These are phyloP conservation scores for Xiphophorus maculatus DNA, from an alignment of 2,113 vertebrate species.

Conservation along the genomic window DNA sequence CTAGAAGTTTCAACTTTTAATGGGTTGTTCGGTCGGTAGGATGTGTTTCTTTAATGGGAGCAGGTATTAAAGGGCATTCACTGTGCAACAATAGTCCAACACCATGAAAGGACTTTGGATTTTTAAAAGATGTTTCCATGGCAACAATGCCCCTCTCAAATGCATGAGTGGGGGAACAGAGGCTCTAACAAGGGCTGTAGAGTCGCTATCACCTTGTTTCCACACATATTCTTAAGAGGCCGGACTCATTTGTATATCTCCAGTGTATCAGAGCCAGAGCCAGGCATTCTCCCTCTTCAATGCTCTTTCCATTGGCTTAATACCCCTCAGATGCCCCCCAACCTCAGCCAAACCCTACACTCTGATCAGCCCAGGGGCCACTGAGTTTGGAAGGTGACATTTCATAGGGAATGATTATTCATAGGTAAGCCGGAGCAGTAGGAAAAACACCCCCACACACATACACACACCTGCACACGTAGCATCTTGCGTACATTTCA, in stretches of 20 bases:
- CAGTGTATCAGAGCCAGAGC: conserved; percentile 19
- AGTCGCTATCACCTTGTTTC: conserved; percentile 23
- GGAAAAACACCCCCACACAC: conserved; percentile 42
- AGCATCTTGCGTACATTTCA: conserved; percentile 12
- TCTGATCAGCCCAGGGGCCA: conserved; percentile 52
- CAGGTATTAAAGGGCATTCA: background rate
- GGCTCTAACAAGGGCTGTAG: conserved; percentile 29
- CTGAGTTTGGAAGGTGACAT: conserved; percentile 74
- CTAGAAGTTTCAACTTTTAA: background rate
- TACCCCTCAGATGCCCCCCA: background rate
- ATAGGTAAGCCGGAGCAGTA: conserved; percentile 44
- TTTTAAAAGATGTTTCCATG: conserved; percentile 52
- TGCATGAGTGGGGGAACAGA: conserved; percentile 28
- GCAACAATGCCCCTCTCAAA: conserved; percentile 21
- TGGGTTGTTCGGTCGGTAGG: background rate
- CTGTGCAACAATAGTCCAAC: conserved; percentile 2
- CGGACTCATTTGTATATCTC: conserved; percentile 17
- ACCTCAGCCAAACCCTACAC: background rate
- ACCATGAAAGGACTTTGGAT: conserved; percentile 18
- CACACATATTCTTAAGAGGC: conserved; percentile 5
- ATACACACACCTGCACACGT: background rate
- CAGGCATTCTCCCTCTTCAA: background rate
- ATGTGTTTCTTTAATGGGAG: background rate
- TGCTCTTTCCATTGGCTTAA: background rate
- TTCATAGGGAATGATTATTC: conserved; percentile 72